phyloP scores from a whole-genome alignment of 2,113 vertebrate species.

The Micromys minutus region DNA sequence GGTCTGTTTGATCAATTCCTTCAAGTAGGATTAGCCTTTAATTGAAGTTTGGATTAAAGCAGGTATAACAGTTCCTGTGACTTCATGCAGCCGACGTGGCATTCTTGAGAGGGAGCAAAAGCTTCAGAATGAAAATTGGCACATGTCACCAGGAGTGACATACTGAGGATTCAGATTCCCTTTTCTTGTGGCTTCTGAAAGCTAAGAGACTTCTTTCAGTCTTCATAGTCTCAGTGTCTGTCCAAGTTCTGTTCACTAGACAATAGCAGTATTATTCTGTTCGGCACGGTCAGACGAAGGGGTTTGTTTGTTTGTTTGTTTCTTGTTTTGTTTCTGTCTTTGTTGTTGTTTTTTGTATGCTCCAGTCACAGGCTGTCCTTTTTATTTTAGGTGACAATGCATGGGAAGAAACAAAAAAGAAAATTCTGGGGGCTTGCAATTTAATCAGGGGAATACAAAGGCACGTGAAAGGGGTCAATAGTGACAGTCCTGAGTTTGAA shows the following conservation, averaged over 20 bases:
- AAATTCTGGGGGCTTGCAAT: not conserved
- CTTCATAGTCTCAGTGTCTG: conserved; percentile 30
- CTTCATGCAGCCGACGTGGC: not conserved
- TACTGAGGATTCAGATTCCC: conserved; percentile 55
- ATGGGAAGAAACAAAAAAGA: not conserved
- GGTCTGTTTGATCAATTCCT: conserved; percentile 43
- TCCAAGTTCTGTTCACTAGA: not conserved
- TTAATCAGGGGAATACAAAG: not conserved
- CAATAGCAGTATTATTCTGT: conserved; percentile 46
- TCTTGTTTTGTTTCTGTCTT: not conserved
- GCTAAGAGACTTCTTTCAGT: conserved; percentile 56
- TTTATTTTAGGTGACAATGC: conserved; percentile 49
- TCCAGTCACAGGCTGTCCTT: not conserved
- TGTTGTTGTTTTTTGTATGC: not conserved
- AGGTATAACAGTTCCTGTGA: not conserved
- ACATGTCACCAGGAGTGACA: conserved; percentile 50
- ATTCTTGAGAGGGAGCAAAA: conserved; percentile 47
- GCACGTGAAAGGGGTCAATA: not conserved
- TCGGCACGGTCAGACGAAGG: conserved; percentile 55
- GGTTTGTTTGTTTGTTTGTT: not conserved
- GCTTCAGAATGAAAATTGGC: conserved; percentile 54
- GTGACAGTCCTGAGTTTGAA: not conserved
- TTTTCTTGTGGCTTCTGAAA: conserved; percentile 57
- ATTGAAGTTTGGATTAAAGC: conserved; percentile 64
- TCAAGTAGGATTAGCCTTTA: conserved; percentile 39